Conservation (phyloP, 2,797 vertebrate genomes). For the Scolopax rusticola region DNA sequence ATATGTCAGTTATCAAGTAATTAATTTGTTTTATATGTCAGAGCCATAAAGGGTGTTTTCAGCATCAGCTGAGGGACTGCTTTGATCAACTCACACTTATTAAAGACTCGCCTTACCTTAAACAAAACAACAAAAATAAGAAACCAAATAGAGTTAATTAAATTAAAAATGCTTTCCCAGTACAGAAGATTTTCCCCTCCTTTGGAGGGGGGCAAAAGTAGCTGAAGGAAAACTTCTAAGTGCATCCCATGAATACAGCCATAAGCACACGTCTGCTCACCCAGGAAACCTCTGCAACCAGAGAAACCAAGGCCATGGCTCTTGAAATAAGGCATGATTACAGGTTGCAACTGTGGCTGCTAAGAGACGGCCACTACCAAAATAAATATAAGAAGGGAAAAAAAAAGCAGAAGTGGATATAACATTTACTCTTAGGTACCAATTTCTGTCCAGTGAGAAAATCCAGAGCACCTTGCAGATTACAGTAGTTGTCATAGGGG, state of each 20-base stretch:
- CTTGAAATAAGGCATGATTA: constrained; percentile 33
- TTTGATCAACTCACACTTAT: not conserved
- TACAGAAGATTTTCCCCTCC: not conserved
- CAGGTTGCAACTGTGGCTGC: constrained; percentile 33
- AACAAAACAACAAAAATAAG: not conserved
- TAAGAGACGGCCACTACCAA: constrained; percentile 38
- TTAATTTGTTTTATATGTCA: not conserved
- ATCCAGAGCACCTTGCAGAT: constrained; percentile 23
- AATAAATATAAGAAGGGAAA: constrained; percentile 37
- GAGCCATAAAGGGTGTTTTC: not conserved
- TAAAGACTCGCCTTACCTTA: not conserved
- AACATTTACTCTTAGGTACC: constrained; percentile 44
- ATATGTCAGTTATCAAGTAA: not conserved
- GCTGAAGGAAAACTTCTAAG: not conserved
- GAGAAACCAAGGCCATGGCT: not conserved
- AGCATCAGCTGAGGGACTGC: not conserved
- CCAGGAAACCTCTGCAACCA: constrained; percentile 8
- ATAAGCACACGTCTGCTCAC: not conserved
- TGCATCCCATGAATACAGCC: not conserved
- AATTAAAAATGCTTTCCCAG: not conserved
- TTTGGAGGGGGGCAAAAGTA: not conserved
- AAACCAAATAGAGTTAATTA: not conserved
- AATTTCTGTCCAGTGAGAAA: constrained; percentile 47
- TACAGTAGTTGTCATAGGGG: constrained; percentile 18
- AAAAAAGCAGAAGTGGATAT: not conserved